Conservation (phyloP, 2,888 invertebrate species). For the Platycnemis pennipes region DNA sequence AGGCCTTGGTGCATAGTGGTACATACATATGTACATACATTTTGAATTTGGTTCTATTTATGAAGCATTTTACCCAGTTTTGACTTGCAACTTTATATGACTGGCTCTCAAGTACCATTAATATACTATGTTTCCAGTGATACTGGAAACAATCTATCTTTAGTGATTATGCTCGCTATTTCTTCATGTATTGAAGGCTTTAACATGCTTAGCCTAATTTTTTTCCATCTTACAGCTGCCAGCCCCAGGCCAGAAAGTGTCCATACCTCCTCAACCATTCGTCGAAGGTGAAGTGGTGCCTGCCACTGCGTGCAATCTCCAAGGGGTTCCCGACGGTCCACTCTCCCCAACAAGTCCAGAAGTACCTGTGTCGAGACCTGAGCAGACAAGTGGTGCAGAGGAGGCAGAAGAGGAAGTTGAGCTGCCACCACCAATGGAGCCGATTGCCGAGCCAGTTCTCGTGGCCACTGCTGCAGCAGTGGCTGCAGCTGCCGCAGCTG, state of each 20-base stretch:
- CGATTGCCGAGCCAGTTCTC: constrained; percentile 88
- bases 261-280: constrained; percentile 74
- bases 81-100: no score
- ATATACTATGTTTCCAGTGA: constrained; percentile 54
- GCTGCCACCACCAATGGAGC: constrained; percentile 97
- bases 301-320: constrained; percentile 73
- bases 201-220: background rate
- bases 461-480: constrained; percentile 77
- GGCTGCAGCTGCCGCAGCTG: constrained; percentile 54
- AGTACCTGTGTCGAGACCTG: constrained; percentile 68
- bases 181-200: background rate
- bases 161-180: background rate
- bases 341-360: constrained; percentile 51
- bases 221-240: constrained; percentile 55
- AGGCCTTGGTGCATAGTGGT: no score
- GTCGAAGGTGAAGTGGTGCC: constrained; percentile 76
- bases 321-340: constrained; percentile 23
- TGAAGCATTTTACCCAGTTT: no score
- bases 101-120: no score
- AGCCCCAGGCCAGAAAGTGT: constrained; percentile 74
- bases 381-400: constrained; percentile 84
- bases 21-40: no score
- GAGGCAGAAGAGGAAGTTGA: constrained; percentile 90
- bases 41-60: no score
- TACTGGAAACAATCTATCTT: background rate